Evolutionary conservation across 2,888 invertebrate genomes (phyloP), one percentile per base, ranked within the genome.

Genomic region (Mechanitis mazaeus): DNA sequence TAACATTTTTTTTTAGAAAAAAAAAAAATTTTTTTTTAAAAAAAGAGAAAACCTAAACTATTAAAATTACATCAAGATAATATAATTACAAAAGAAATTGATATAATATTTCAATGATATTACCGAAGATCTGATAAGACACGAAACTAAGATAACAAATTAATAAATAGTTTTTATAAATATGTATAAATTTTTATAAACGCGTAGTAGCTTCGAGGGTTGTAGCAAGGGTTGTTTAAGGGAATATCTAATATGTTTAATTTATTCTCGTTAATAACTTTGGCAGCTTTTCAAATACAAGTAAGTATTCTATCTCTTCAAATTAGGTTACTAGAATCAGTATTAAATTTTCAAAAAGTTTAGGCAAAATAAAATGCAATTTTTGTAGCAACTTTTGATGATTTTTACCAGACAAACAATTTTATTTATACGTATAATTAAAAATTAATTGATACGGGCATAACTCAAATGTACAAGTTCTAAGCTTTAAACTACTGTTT

Each of bases 111-210:
- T 42, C 42, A 42, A 42, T 42, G 42, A 9, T 42, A 56, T 54
- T 31, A n/a, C 33, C 9, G 3, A 42, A 60, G 55, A 53, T 65
- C n/a, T 53, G 69, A 69, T 69, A 68, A 20, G 59, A 47, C 69
- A 69, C 69, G 69, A 59, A 55, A 53, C 20, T 28, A 1, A 42
- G 58, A 64, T 68, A 64, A 65, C 20, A 64, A 50, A 59, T 56
- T 54, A 62, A 65, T 65, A 64, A 63, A 66, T 67, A 64, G 50
- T 31, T 20, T 20, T 20, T 9, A 50, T 31, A 28, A 31, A 31
- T 31, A 31, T 50, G 11, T 50, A 11, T 31, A 31, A 7, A 31
- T 9, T 50, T 31, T 11, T 28, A 50, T 6, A 31, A 50, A 31
- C 50, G 31, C 31, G 31, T 31, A 9, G 9, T 31, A 11, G 7